Evolutionary conservation across 2,113 vertebrate genomes (phyloP).

Genomic region (Pelmatolapia mariae): DNA sequence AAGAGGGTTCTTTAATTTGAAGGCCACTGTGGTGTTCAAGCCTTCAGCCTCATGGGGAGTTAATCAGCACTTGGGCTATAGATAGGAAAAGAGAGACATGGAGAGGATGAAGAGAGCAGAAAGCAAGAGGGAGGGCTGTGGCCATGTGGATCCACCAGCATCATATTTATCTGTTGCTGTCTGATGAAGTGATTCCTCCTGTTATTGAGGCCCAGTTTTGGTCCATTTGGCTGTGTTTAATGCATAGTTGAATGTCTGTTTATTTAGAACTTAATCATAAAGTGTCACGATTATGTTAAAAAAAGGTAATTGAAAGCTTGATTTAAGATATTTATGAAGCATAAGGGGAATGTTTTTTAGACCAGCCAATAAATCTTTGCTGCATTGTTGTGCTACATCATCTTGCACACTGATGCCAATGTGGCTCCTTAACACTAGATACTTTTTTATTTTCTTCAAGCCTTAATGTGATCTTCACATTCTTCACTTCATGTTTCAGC

Average conservation of each 20-base stretch:
- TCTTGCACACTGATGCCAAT: background rate
- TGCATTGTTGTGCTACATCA: background rate
- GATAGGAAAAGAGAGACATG: conserved; percentile 25
- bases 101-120: background rate
- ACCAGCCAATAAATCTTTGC: background rate
- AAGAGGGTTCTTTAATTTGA: conserved; percentile 21
- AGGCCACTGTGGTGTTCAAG: conserved; percentile 3
- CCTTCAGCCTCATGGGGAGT: conserved; percentile 44
- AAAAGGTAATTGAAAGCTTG: background rate
- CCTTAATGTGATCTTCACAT: background rate
- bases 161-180: background rate
- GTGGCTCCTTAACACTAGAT: background rate
- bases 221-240: background rate
- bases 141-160: background rate
- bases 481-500: background rate
- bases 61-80: conserved; percentile 54
- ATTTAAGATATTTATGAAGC: background rate
- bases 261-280: background rate
- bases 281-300: background rate
- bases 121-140: background rate
- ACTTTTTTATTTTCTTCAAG: background rate
- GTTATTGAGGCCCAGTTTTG: background rate
- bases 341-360: background rate
- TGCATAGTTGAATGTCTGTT: background rate
- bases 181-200: background rate